Evolutionary conservation across 37 sponge, comb jelly and placozoan genomes (phyloP).

Genomic region (Beroe forskalii): DNA sequence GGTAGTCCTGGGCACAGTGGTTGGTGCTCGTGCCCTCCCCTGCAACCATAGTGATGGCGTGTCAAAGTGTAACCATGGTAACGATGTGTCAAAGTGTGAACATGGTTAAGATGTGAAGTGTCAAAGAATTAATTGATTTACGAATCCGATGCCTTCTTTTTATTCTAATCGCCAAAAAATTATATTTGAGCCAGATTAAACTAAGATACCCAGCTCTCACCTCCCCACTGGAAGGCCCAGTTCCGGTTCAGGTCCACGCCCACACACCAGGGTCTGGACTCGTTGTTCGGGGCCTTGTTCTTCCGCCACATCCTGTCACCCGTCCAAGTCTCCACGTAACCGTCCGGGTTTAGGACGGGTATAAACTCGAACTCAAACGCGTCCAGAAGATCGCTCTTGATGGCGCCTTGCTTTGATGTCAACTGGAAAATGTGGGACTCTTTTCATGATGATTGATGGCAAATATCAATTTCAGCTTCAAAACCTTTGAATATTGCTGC

Average conservation of each 20-base stretch:
- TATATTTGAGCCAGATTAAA: too few species aligned
- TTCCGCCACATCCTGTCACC: slow-evolving; percentile 48
- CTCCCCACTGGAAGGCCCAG: slow-evolving; percentile 55
- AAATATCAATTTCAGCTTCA: background rate
- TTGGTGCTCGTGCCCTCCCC: background rate
- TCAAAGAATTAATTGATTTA: too few species aligned
- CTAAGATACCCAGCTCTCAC: too few species aligned
- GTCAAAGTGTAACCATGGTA: too few species aligned
- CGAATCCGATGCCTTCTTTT: too few species aligned
- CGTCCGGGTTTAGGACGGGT: slow-evolving; percentile 55
- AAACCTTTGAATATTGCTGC: background rate
- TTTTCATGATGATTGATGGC: background rate
- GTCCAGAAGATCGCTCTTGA: background rate
- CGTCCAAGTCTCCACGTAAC: slow-evolving; percentile 23
- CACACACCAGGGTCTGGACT: background rate
- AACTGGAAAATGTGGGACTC: background rate
- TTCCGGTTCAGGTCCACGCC: slow-evolving; percentile 59
- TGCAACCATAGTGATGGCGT: background rate
- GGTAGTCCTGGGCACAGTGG: slow-evolving; percentile 20
- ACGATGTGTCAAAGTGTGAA: too few species aligned
- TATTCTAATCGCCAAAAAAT: too few species aligned
- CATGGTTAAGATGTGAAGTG: too few species aligned
- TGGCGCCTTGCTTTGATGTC: slow-evolving; percentile 17
- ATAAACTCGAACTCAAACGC: slow-evolving; percentile 38
- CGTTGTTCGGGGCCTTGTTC: slow-evolving; percentile 14